Conservation (phyloP, 2,797 vertebrate genomes). For the Scyliorhinus canicula region DNA sequence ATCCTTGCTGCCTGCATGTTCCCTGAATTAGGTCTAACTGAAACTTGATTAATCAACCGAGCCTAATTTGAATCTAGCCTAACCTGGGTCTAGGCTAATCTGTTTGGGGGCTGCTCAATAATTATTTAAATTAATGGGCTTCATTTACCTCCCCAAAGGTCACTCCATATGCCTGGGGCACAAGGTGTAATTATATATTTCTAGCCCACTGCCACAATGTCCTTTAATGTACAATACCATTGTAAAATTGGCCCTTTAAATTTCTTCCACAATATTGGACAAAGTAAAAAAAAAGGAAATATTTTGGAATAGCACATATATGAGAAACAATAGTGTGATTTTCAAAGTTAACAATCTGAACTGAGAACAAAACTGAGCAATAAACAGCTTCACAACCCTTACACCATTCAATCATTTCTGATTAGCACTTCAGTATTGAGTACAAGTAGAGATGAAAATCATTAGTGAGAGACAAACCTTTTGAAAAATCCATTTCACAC, state of each 20-base stretch:
- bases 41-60: not conserved
- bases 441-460: not conserved
- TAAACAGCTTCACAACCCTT: not conserved
- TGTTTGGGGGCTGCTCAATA: not conserved
- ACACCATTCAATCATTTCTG: not conserved
- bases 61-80: not conserved
- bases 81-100: not conserved
- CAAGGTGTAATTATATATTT: not conserved
- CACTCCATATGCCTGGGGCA: not conserved
- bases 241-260: not conserved
- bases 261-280: not conserved
- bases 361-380: too few relatives aligned
- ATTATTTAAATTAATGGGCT: not conserved
- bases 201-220: not conserved
- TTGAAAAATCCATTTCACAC: conserved; percentile 6
- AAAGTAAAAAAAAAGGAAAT: not conserved
- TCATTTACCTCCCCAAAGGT: not conserved
- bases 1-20: too few relatives aligned
- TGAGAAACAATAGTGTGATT: not conserved
- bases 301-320: not conserved
- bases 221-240: not conserved
- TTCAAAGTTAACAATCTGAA: not conserved
- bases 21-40: not conserved
- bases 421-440: not conserved
- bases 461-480: not conserved